Base-by-base conservation (phyloP, 2,888 invertebrate species). In the Leuctra nigra region DNA sequence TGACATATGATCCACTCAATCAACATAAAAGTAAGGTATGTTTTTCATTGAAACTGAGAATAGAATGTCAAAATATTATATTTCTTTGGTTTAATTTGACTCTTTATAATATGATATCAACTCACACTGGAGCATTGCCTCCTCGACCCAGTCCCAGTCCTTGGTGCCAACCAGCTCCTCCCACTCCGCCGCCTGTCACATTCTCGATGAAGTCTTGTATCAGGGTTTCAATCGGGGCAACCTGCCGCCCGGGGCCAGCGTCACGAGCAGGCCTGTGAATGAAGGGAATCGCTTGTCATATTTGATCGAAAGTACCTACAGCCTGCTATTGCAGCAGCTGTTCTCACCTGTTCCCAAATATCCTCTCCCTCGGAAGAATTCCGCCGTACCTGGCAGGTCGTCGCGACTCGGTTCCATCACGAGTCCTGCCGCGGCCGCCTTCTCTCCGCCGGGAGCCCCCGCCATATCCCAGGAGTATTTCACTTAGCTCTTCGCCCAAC, bases 191-290 rank as follows among this genome's bases (percentile, higher is more conserved):
- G 56, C 75, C 74, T 11, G 78, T 75, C 56, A 79, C 68, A 69
- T 78, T 79, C 25, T 77, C 71, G 58, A 80, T 75, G 63, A 81
- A 77, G 63, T 80, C 80, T 64, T 79, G 77, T 59, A 80, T 73
- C 60, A 80, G 67, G 67, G 76, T 74, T 64, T 80, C 79, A 63
- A 78, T 71, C 16, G 75, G 68, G 23, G 63, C 64, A 23, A 63
- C 47, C 46, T 63, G 65, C 56, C 65, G 59, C 39, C 65, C 65
- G 44, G 65, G 63, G 41, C 64, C 33, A 3, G 50, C 33, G 65
- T 59, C 64, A 63, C 61, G 53, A 16, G 58, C 52, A 23, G 23
- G 33, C 52, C 59, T 59, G 59, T 13, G 55, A 54, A 52, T 33
- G 41, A 41, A 55, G 3, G 23, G n/a, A n/a, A n/a, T n/a, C 20